Conservation (phyloP, 2,113 vertebrate species). For the Pyxicephalus adspersus region DNA sequence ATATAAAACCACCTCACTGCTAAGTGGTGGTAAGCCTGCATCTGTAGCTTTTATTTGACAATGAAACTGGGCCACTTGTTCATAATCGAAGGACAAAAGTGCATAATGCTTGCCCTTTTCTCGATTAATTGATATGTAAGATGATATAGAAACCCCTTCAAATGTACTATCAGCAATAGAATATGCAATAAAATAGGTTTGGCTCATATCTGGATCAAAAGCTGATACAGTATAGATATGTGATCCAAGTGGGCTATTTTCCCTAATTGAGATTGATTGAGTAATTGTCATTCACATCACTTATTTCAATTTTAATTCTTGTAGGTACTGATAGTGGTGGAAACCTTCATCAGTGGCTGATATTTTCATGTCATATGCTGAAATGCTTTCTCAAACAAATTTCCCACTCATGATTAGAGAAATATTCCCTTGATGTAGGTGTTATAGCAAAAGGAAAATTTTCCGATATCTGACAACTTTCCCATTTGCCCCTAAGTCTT, state of each 20-base stretch:
- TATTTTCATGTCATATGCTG: slow-evolving; percentile 70
- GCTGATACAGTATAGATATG: slow-evolving; percentile 69
- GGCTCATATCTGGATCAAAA: slow-evolving; percentile 68
- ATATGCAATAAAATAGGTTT: slow-evolving; percentile 71
- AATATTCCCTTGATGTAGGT: slow-evolving; percentile 66
- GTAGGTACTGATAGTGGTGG: slow-evolving; percentile 65
- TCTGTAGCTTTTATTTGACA: slow-evolving; percentile 73
- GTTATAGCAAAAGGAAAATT: slow-evolving; percentile 62
- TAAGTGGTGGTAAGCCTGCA: slow-evolving; percentile 66
- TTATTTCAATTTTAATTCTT: slow-evolving; percentile 67
- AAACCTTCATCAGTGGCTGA: slow-evolving; percentile 55
- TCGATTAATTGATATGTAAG: slow-evolving; percentile 65
- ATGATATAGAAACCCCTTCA: slow-evolving; percentile 60
- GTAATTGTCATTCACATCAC: slow-evolving; percentile 77
- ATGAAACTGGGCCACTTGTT: slow-evolving; percentile 71
- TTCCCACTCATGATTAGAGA: slow-evolving; percentile 64
- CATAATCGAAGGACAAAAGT: slow-evolving; percentile 64
- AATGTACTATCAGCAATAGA: slow-evolving; percentile 62
- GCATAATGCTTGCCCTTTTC: slow-evolving; percentile 66
- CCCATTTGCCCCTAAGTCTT: slow-evolving; percentile 76
- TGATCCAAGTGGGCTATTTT: slow-evolving; percentile 65
- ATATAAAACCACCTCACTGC: slow-evolving; percentile 67
- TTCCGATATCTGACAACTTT: slow-evolving; percentile 65
- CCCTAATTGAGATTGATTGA: slow-evolving; percentile 67
- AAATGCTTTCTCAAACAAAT: slow-evolving; percentile 74